Percentiles rank a stretch among this genome's conserved stretches.
phyloP scores from a whole-genome alignment of 2,888 invertebrate genomes.

The Rugalucina vietnamica region DNA sequence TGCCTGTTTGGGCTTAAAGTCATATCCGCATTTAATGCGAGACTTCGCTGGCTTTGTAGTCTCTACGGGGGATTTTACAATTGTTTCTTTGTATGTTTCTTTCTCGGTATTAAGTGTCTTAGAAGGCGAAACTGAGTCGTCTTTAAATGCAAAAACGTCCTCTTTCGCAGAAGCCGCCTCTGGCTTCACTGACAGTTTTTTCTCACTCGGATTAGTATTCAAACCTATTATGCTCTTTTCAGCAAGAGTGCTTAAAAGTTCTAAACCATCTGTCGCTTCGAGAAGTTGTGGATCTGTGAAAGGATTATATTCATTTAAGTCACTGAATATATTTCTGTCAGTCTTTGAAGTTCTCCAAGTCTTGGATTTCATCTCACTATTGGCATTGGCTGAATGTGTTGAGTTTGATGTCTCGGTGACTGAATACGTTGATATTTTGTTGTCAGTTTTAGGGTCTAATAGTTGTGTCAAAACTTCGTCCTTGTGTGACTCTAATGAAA shows the following conservation, averaged over 20 bases:
- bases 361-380: background rate
- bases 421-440: background rate
- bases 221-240: slow-evolving; percentile 74
- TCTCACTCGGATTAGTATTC: background rate
- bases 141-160: slow-evolving; percentile 39
- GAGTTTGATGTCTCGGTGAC: background rate
- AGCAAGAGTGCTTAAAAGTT: slow-evolving; percentile 78
- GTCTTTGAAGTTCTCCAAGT: background rate
- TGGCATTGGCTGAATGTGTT: too few species aligned
- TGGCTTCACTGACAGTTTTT: background rate
- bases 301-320: slow-evolving; percentile 69
- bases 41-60: slow-evolving; percentile 43
- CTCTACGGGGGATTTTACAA: background rate
- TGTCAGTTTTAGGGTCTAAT: background rate
- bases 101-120: background rate
- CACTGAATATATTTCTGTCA: slow-evolving; percentile 54
- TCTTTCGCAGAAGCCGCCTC: background rate
- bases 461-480: background rate
- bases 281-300: slow-evolving; percentile 78
- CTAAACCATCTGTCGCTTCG: slow-evolving; percentile 78
- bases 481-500: background rate
- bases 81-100: background rate
- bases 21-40: slow-evolving; percentile 56
- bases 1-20: slow-evolving; percentile 56
- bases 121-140: slow-evolving; percentile 6